Base-by-base conservation (phyloP, 1,140 invertebrate genomes). In the Cydia pomonella region DNA sequence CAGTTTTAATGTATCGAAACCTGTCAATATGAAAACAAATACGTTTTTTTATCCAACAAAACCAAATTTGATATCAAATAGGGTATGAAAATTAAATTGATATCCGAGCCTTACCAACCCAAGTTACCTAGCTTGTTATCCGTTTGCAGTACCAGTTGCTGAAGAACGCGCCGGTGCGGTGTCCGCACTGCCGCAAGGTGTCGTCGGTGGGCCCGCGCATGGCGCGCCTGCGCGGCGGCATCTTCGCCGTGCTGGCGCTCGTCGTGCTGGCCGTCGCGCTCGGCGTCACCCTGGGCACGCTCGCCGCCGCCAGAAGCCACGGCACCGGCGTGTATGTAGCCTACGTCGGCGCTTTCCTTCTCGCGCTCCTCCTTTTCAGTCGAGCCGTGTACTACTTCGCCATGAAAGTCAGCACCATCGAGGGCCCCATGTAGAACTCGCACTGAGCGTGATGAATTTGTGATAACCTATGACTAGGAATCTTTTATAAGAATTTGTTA, bases 171-270 rank as follows among this genome's bases (percentile, higher is more conserved):
- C 94, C 99, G 75, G 98, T 98, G n/a, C 95, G 98, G 87, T 99
- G 98, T 95, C 98, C 98, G 44, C 97, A 98, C 93, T 99, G 98
- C 93, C 95, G 97, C 76, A 98, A 98, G 94, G 97, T 99, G 84
- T 98, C 98, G 41, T 98, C 97, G 41, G 97, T 98, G 75, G 98
- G 97, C 0, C 95, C 96, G 9, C 95, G 97, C 79, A 98, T 97
- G 94, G 96, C 97, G 38, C 94, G 96, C 81, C 95, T 95, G 77
- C 94, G 97, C 81, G 97, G 96, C 73, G 96, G 96, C 41, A 93
- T 97, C 66, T 98, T 97, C 88, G 93, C 97, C n/a, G 94, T 97
- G 63, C 84, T 97, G 62, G 95, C 96, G 41, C 81, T 98, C 63
- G 93, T 98, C 71, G 93, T 96, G 73, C 90, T 97, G 71, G 90